Evolutionary conservation across 2,888 invertebrate genomes (phyloP), one percentile per base, ranked within the genome.

Genomic region (Chrysolina oricalcia): DNA sequence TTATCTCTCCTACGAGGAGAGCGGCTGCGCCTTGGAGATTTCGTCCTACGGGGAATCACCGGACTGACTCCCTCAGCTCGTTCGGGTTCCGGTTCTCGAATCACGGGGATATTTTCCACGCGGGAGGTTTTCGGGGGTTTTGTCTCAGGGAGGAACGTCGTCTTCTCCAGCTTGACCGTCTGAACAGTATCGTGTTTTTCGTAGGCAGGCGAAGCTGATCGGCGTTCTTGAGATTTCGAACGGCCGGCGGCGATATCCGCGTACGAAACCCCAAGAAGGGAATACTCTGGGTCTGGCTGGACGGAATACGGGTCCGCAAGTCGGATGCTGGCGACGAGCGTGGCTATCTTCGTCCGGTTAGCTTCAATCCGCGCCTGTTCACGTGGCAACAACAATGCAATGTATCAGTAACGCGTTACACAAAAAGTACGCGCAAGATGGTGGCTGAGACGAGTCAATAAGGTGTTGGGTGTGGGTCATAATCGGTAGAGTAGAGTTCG

Each of bases 281-380:
- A 87, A 86, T 89, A 88, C 85, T 90, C 89, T 83, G 90, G 89
- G 79, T 89, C 88, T 74, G 89, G 89, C 88, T 90, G 90, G 88
- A 91, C 90, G 90, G 90, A 91, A 91, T 93, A 92, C 85, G 95
- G 94, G 91, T 96, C 96, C 91, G 94, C 90, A 88, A 91, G 91
- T 90, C 92, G 93, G 90, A 94, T 93, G 89, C 92, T 90, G 89
- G 92, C 91, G 88, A 92, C 91, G 90, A 94, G 92, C 89, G 91
- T 91, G 91, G 92, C 92, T 90, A 93, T 93, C 89, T 92, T 93
- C 90, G 92, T 92, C 90, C 91, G 91, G 90, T 89, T 91, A 90
- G 91, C 91, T 89, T 92, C 92, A 89, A 92, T 90, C 89, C 82
- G 85, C 84, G 84, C 85, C 85, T 86, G 83, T 82, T 83, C 78